Conservation (phyloP, 1,140 invertebrate species). For the Drosophila triauraria region DNA sequence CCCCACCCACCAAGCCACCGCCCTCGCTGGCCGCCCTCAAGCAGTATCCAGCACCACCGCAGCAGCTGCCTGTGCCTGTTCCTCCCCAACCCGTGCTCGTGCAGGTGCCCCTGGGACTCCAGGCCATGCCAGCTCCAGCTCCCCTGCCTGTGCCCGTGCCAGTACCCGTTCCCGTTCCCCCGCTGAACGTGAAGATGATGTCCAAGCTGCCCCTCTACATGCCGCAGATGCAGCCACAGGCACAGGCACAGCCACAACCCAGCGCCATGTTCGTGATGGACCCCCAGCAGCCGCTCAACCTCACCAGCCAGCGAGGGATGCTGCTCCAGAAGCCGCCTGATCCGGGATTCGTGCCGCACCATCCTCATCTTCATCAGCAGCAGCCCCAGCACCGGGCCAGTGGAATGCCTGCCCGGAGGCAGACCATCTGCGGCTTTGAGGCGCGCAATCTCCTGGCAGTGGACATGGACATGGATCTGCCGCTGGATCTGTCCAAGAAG, state of each 20-base stretch:
- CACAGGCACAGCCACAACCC: not conserved
- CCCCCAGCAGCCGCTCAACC: constrained; percentile 58
- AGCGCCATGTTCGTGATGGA: constrained; percentile 48
- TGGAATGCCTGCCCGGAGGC: constrained; percentile 63
- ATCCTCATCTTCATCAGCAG: not conserved
- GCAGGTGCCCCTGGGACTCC: constrained; percentile 6
- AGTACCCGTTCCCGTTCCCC: not conserved
- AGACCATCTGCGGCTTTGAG: constrained; percentile 82
- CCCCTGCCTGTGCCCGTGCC: constrained; percentile 5
- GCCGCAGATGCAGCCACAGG: constrained; percentile 30
- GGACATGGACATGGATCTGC: constrained; percentile 72
- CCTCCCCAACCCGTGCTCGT: constrained; percentile 12
- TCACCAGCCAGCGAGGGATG: constrained; percentile 59
- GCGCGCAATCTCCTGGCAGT: constrained; percentile 61
- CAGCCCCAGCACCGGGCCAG: constrained; percentile 38
- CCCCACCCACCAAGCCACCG: constrained; percentile 14
- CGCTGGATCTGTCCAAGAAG: constrained; percentile 77
- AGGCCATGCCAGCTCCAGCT: constrained; percentile 11
- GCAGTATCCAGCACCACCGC: constrained; percentile 37
- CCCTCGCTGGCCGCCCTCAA: constrained; percentile 32
- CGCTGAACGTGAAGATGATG: constrained; percentile 50
- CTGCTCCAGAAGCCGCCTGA: constrained; percentile 18
- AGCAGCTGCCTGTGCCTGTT: not conserved
- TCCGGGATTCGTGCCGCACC: constrained; percentile 15
- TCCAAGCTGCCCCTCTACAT: constrained; percentile 63